Conservation (phyloP, 2,797 vertebrate genomes). For the Graptemys geographica region DNA sequence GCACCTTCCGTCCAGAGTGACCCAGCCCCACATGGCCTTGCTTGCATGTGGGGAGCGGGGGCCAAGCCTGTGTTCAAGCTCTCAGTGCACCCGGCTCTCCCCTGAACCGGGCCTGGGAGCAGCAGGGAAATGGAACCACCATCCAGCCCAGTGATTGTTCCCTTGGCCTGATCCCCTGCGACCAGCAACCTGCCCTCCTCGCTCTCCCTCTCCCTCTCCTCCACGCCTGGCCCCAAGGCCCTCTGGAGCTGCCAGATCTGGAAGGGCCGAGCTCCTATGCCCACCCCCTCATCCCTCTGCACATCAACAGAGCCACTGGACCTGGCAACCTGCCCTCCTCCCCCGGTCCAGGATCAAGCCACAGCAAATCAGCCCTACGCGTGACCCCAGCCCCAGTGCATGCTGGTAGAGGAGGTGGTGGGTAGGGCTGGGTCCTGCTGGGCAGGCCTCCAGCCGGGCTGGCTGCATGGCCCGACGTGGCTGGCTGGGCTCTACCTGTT, state of each 20-base stretch:
- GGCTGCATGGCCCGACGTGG: neutral
- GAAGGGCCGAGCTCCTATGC: neutral
- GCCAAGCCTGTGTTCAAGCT: neutral
- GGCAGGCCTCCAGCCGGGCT: neutral
- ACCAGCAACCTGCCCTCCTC: accelerated
- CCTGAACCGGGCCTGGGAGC: neutral
- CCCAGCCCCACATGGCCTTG: too few relatives aligned
- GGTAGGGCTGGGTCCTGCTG: too few relatives aligned
- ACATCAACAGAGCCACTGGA: accelerated
- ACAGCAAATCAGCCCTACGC: neutral
- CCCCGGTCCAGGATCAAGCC: neutral
- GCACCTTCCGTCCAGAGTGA: neutral
- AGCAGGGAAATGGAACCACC: neutral
- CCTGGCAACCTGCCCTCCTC: too few relatives aligned
- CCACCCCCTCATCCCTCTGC: neutral
- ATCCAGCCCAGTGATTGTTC: neutral
- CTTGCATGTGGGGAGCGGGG: too few relatives aligned
- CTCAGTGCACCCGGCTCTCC: too few relatives aligned
- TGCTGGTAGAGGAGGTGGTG: too few relatives aligned
- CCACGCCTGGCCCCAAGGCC: accelerated
- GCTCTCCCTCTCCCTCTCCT: neutral
- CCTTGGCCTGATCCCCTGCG: neutral
- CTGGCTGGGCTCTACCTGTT: constrained; percentile 84
- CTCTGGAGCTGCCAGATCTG: neutral
- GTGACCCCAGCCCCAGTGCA: neutral